Evolutionary conservation across 1,140 invertebrate genomes (phyloP).

Genomic region (Microplitis mediator): DNA sequence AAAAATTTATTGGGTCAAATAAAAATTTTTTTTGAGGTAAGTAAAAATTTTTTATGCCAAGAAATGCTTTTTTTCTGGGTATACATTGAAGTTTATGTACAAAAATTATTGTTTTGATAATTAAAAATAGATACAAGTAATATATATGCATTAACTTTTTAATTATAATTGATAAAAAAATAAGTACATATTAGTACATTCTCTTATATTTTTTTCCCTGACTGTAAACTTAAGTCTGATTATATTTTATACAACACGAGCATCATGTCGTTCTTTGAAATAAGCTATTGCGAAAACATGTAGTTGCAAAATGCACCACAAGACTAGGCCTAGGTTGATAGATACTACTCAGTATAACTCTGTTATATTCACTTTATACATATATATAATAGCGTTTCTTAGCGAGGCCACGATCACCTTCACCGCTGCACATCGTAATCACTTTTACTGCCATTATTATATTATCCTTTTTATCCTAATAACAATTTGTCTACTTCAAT

Average conservation of each 20-base stretch:
- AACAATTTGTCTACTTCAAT: too few relatives aligned
- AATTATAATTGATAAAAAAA: not conserved
- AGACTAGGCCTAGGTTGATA: constrained; percentile 45
- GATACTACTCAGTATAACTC: constrained; percentile 9
- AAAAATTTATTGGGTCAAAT: too few relatives aligned
- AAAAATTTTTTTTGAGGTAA: too few relatives aligned
- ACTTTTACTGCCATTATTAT: constrained; percentile 1
- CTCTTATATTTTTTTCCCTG: not conserved
- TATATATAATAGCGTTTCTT: constrained; percentile 1
- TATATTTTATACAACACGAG: constrained; percentile 12
- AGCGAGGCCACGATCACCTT: constrained; percentile 23
- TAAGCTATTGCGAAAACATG: constrained; percentile 43
- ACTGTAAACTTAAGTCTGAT: not conserved
- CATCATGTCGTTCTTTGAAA: constrained; percentile 36
- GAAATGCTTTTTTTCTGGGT: too few relatives aligned
- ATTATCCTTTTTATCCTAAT: too few relatives aligned
- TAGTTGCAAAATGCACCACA: constrained; percentile 43
- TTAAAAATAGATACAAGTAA: too few relatives aligned
- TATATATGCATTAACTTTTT: too few relatives aligned
- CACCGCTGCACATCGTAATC: constrained; percentile 11
- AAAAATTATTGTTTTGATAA: too few relatives aligned
- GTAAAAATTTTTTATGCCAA: too few relatives aligned
- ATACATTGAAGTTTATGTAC: too few relatives aligned
- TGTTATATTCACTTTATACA: not conserved
- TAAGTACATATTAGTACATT: not conserved